A percentile compares a stretch with the other conserved stretches of the same genome.
These are phyloP conservation scores for Diorhabda carinulata DNA, from an alignment of 1,140 invertebrate genomes.

Conservation along the genomic window DNA sequence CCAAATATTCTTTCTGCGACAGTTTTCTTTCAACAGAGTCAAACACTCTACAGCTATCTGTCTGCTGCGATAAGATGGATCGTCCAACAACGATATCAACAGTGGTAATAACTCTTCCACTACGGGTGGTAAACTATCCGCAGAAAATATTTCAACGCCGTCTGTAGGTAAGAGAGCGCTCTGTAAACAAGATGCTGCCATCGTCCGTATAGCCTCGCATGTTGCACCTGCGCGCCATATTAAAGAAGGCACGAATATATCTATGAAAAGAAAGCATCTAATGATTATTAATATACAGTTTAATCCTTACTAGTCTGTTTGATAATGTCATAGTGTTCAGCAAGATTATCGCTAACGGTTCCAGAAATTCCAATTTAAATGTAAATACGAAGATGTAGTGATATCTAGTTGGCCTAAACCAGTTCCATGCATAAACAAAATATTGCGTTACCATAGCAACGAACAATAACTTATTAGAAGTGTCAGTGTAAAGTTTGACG, in stretches of 20 bases:
- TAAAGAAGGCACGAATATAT: conserved; percentile 70
- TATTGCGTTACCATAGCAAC: too few relatives aligned
- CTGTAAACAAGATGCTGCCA: conserved; percentile 72
- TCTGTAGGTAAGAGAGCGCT: conserved; percentile 30
- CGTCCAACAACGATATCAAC: conserved; percentile 57
- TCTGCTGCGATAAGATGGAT: conserved; percentile 58
- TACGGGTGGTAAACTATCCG: conserved; percentile 39
- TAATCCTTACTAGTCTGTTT: too few relatives aligned
- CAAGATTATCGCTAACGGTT: too few relatives aligned
- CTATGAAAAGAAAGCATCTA: conserved; percentile 41
- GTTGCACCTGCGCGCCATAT: conserved; percentile 78
- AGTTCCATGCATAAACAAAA: too few relatives aligned
- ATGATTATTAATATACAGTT: too few relatives aligned
- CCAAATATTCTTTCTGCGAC: conserved; percentile 38
- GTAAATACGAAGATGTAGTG: too few relatives aligned
- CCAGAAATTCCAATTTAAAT: too few relatives aligned
- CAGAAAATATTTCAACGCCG: conserved; percentile 34
- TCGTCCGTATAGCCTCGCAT: conserved; percentile 74
- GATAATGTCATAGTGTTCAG: too few relatives aligned
- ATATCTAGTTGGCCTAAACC: too few relatives aligned
- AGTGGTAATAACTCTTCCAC: conserved; percentile 50
- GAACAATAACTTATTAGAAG: too few relatives aligned
- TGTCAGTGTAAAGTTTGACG: too few relatives aligned
- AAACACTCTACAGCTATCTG: conserved; percentile 57
- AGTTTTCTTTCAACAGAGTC: conserved; percentile 44